Evolutionary conservation across 2,888 invertebrate genomes (phyloP).

Genomic region (Ophioninae sp.): DNA sequence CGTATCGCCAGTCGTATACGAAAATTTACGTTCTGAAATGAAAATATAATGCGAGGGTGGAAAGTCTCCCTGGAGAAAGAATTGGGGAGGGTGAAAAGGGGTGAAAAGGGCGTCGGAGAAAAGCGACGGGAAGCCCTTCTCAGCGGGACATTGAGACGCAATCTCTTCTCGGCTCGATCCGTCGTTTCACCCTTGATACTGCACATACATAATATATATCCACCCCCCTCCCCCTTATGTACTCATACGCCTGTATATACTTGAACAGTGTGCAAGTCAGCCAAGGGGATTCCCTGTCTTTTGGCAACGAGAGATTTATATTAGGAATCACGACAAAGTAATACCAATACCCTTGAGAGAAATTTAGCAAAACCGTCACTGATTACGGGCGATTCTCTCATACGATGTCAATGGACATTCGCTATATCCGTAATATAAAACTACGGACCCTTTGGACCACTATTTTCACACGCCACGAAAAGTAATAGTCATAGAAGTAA

Average conservation of each 20-base stretch:
- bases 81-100: constrained; percentile 34
- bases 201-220: background rate
- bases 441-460: constrained; percentile 8
- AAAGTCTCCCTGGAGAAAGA: constrained; percentile 46
- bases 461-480: constrained; percentile 21
- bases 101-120: constrained; percentile 19
- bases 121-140: constrained; percentile 68
- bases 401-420: constrained; percentile 50
- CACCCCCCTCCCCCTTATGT: background rate
- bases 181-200: constrained; percentile 53
- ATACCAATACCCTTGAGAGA: constrained; percentile 66
- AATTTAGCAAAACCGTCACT: constrained; percentile 52
- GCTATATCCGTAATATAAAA: constrained; percentile 11
- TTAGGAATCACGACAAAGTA: constrained; percentile 78
- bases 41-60: constrained; percentile 73
- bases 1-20: constrained; percentile 48
- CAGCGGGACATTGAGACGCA: constrained; percentile 78
- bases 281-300: constrained; percentile 69
- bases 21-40: constrained; percentile 69
- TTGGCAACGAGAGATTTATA: constrained; percentile 76
- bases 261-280: constrained; percentile 55
- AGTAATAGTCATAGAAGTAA: background rate
- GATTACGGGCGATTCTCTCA: constrained; percentile 25
- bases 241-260: background rate
- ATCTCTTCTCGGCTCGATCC: constrained; percentile 72